These are phyloP conservation scores for Noctua fimbriata DNA, from an alignment of 2,888 invertebrate genomes.

Conservation along the genomic window DNA sequence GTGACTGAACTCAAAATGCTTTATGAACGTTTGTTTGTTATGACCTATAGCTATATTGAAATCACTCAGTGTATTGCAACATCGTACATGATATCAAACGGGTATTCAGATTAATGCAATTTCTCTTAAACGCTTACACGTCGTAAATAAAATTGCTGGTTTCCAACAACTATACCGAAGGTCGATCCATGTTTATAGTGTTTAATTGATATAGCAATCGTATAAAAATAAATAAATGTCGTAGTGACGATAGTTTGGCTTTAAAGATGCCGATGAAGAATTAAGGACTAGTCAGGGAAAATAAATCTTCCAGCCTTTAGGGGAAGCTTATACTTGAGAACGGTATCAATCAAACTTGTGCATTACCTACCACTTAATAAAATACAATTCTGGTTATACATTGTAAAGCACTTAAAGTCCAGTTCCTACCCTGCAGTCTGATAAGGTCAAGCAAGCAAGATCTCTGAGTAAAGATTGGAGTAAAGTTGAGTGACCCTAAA, in stretches of 20 bases:
- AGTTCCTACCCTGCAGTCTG: conserved; percentile 29
- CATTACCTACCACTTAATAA: conserved; percentile 25
- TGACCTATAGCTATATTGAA: conserved; percentile 67
- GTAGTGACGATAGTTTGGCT: conserved; percentile 70
- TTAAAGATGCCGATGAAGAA: conserved; percentile 67
- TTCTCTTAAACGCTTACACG: conserved; percentile 90
- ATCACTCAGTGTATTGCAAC: conserved; percentile 88
- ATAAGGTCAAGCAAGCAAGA: conserved; percentile 41
- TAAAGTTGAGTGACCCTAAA: conserved; percentile 36
- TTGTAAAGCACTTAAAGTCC: conserved; percentile 44
- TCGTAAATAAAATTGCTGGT: conserved; percentile 90
- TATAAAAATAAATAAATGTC: conserved; percentile 70
- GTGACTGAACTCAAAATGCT: conserved; percentile 72
- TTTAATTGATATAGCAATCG: conserved; percentile 84
- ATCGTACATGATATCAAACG: conserved; percentile 89
- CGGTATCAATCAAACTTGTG: conserved; percentile 39
- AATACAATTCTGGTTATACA: conserved; percentile 25
- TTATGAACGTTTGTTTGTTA: conserved; percentile 67
- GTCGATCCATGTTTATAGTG: conserved; percentile 79
- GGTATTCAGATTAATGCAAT: conserved; percentile 90
- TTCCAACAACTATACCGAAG: conserved; percentile 81
- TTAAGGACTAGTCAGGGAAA: conserved; percentile 64
- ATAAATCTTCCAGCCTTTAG: conserved; percentile 58
- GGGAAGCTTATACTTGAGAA: conserved; percentile 21
- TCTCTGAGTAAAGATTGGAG: conserved; percentile 25